Base-by-base conservation (phyloP, 2,797 vertebrate genomes). In the Neosalanx taihuensis region DNA sequence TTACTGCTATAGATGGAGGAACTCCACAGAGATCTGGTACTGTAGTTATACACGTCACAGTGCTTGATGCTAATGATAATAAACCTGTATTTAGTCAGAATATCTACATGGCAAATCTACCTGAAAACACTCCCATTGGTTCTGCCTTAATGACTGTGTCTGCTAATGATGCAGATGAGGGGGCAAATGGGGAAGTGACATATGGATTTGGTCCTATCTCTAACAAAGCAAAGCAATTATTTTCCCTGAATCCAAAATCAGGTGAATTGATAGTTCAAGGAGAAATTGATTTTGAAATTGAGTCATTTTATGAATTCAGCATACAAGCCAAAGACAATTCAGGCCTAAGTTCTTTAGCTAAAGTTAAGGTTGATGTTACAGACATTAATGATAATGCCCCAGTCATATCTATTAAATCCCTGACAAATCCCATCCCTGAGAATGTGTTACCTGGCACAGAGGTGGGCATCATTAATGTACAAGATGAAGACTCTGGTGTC, bases 211-310 rank as follows among this genome's bases (percentile, higher is more conserved):
- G 84, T 5, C 63, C 86, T n/a, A 33, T 88, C 1, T 81, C 81
- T 35, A 78, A 87, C 4, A 81, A 81, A 17, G 73, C 74, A 17
- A 46, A 1, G 7, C 72, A 76, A 1, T 1, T 87, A 0, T 91
- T 91, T 76, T 66, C 57, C 20, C 58, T 89, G 0, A 78, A 83
- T 20, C 76, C 76, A 0, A 74, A 69, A 37, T 82, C 80, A 0
- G 89, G 88, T 4, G 76, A 89, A 53, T 85, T 94, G 18, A 17
- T 20, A 29, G 78, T 89, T 0, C 76, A 20, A 0, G 86, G 85
- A 5, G 31, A 56, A 0, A 70, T 93, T 1, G 93, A 94, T 76
- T 93, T 85, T 81, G 94, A 95, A 73, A 80, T 88, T 2, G 76
- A 70, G 3, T 29, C 71, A 0, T 75, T 37, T 0, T 86, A 90